Percentiles rank a stretch among this genome's conserved stretches.
Evolutionary conservation across 2,797 vertebrate species (phyloP).

Genomic region (Schizopygopsis pylzovi): DNA sequence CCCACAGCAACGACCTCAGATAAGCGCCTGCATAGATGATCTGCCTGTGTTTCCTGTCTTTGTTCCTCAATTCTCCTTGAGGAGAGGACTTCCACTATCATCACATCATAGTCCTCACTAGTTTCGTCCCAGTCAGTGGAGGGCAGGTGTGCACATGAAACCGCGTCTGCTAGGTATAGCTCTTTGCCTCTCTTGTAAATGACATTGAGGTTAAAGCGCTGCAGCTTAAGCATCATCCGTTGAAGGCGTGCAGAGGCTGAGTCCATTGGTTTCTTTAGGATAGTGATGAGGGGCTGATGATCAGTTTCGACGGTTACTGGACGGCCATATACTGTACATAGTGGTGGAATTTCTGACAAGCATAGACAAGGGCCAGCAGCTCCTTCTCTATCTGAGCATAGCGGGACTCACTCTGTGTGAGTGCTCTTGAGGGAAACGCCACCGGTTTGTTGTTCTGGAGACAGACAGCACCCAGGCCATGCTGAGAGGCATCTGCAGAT

Average conservation of each 20-base stretch:
- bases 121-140: constrained; percentile 22
- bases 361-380: too few relatives aligned
- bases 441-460: too few relatives aligned
- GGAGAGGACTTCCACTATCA: constrained; percentile 31
- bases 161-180: too few relatives aligned
- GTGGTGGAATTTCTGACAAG: too few relatives aligned
- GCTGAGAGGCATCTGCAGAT: too few relatives aligned
- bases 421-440: too few relatives aligned
- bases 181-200: too few relatives aligned
- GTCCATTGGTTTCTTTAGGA: constrained; percentile 34
- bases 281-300: background rate
- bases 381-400: too few relatives aligned
- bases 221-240: constrained; percentile 36
- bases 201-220: constrained; percentile 36
- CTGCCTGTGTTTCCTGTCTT: background rate
- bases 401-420: too few relatives aligned
- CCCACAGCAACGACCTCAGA: background rate
- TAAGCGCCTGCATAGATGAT: background rate
- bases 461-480: too few relatives aligned
- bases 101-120: constrained; percentile 26
- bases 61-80: constrained; percentile 15
- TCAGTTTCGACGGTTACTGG: too few relatives aligned
- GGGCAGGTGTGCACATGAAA: constrained; percentile 51
- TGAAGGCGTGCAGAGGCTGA: constrained; percentile 35
- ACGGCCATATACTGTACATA: too few relatives aligned